Conservation (phyloP, 2,888 invertebrate genomes). For the Phanerotoma sp. region DNA sequence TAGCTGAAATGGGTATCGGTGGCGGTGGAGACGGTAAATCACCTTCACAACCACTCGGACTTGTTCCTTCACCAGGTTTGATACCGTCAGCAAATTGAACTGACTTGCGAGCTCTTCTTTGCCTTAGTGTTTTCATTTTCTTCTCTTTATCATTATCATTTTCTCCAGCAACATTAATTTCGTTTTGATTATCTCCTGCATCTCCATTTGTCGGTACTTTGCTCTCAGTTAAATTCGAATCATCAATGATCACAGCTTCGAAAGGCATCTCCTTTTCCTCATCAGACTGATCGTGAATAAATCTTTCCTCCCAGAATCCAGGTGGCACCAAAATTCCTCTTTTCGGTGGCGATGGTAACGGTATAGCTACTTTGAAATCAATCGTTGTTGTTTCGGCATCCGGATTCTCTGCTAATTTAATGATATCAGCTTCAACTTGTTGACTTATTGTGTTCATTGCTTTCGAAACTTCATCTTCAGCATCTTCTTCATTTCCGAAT, state of each 20-base stretch:
- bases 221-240: too few species aligned
- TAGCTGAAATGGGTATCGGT: conserved; percentile 43
- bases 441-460: not conserved
- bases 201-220: too few species aligned
- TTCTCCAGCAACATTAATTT: conserved; percentile 22
- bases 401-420: not conserved
- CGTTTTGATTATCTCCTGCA: not conserved
- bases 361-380: not conserved
- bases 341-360: conserved; percentile 57
- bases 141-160: conserved; percentile 26
- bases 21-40: conserved; percentile 66
- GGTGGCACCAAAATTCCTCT: conserved; percentile 63
- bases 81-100: conserved; percentile 67
- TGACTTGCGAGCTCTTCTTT: conserved; percentile 47
- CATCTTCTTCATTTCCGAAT: conserved; percentile 26
- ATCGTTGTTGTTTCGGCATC: not conserved
- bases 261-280: too few species aligned
- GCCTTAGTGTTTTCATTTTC: conserved; percentile 26
- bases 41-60: conserved; percentile 63
- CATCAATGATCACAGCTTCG: too few species aligned
- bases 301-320: conserved; percentile 57
- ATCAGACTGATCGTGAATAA: conserved; percentile 47
- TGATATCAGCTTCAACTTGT: not conserved
- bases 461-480: conserved; percentile 28
- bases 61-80: conserved; percentile 63